These are phyloP conservation scores for Apolygus lucorum DNA, from an alignment of 1,140 invertebrate species.

Conservation along the genomic window DNA sequence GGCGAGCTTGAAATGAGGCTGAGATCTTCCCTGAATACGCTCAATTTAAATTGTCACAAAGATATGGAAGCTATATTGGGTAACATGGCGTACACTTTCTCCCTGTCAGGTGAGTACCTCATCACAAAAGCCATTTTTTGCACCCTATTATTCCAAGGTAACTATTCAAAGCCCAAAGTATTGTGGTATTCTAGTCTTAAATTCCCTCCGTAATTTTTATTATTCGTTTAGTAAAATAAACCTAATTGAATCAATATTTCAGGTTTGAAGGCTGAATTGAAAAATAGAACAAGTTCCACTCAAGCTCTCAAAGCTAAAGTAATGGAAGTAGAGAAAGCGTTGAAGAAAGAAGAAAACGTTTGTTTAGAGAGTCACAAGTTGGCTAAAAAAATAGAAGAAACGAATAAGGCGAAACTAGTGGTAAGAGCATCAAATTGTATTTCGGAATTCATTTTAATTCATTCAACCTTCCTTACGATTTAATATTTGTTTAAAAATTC, in stretches of 20 bases:
- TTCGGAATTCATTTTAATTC: too few species aligned
- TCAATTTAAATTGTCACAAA: slow-evolving; percentile 13
- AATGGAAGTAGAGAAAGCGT: background rate
- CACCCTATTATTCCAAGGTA: background rate
- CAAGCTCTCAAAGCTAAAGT: slow-evolving; percentile 1
- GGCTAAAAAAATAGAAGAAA: background rate
- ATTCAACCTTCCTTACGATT: too few species aligned
- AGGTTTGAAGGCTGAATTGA: background rate
- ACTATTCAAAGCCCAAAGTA: background rate
- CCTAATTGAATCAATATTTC: background rate
- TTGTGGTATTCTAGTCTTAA: background rate
- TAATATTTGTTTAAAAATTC: too few species aligned
- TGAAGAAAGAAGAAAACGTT: background rate
- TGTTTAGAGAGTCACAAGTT: background rate
- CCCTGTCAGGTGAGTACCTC: background rate
- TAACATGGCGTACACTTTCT: background rate
- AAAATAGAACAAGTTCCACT: background rate
- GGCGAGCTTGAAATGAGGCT: slow-evolving; percentile 18
- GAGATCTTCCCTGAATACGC: background rate
- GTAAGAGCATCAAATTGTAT: background rate
- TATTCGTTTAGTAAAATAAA: background rate
- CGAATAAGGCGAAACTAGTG: background rate
- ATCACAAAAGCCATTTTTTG: too few species aligned
- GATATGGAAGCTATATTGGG: slow-evolving; percentile 8
- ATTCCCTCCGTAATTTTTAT: background rate